These are phyloP conservation scores for Morus bassanus DNA, from an alignment of 2,797 vertebrate species.

Conservation along the genomic window DNA sequence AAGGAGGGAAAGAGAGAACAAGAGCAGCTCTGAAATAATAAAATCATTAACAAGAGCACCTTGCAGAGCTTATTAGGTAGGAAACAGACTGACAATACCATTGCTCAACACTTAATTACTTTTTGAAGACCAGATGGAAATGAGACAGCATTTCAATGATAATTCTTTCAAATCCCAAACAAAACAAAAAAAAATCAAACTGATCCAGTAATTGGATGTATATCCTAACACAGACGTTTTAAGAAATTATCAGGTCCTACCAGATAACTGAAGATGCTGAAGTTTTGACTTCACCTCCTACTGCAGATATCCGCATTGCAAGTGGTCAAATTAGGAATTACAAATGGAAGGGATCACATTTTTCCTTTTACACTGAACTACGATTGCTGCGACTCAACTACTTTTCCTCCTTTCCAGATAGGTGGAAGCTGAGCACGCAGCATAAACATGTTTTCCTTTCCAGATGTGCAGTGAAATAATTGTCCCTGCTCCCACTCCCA, in stretches of 20 bases:
- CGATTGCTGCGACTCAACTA: background rate
- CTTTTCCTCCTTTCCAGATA: background rate
- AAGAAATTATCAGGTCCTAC: background rate
- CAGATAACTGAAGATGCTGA: background rate
- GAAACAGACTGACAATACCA: background rate
- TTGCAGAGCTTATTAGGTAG: conserved; percentile 28
- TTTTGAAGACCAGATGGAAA: conserved; percentile 23
- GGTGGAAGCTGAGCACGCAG: background rate
- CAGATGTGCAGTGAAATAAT: background rate
- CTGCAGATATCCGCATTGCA: background rate
- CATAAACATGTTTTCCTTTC: background rate
- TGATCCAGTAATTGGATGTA: background rate
- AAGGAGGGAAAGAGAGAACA: background rate
- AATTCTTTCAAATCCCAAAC: background rate
- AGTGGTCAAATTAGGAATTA: background rate
- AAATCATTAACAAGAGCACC: conserved; percentile 39
- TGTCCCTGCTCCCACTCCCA: background rate
- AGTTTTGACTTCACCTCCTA: background rate
- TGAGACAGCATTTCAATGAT: background rate
- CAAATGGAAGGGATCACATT: background rate
- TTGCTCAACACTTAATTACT: conserved; percentile 1
- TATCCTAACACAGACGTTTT: background rate
- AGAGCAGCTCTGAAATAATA: conserved; percentile 5
- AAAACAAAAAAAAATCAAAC: background rate
- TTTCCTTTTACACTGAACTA: background rate